These are phyloP conservation scores for Biston stratarius DNA, from an alignment of 2,888 invertebrate genomes.

Conservation along the genomic window DNA sequence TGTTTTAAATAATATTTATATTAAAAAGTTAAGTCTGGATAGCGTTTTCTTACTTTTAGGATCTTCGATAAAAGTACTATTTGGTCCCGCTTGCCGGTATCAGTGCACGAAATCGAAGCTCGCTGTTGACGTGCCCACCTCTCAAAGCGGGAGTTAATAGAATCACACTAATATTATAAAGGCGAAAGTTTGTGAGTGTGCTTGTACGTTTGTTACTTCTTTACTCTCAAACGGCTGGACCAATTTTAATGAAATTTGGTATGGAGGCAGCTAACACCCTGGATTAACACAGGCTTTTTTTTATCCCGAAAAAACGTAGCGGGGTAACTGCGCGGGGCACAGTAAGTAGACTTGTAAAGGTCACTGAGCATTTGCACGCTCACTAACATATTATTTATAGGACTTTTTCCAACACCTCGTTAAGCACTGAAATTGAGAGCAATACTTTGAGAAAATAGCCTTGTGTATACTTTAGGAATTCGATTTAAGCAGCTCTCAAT, in stretches of 20 bases:
- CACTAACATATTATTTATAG: constrained; percentile 33
- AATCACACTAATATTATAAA: too few species aligned
- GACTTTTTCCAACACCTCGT: constrained; percentile 13
- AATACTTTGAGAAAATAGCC: not conserved
- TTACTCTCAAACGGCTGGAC: too few species aligned
- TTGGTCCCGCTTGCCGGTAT: constrained; percentile 19
- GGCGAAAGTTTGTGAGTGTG: too few species aligned
- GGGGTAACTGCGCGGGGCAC: too few species aligned
- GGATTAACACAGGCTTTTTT: too few species aligned
- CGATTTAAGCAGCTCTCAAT: not conserved
- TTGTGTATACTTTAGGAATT: not conserved
- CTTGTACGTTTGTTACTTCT: too few species aligned
- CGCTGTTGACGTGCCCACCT: constrained; percentile 23
- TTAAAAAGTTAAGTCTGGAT: too few species aligned
- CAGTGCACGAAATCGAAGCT: constrained; percentile 24
- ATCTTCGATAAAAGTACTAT: not conserved
- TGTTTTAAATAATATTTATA: too few species aligned
- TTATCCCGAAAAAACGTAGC: too few species aligned
- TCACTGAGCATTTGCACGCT: constrained; percentile 45
- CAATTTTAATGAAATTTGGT: too few species aligned
- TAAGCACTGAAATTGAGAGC: not conserved
- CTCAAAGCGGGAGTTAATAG: constrained; percentile 47
- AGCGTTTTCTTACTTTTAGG: not conserved
- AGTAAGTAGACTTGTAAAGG: constrained; percentile 46
- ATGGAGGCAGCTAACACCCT: too few species aligned